Percentiles rank a stretch among this genome's conserved stretches.
These are phyloP conservation scores for Drosophila carrolli DNA, from an alignment of 1,140 invertebrate genomes.

Conservation along the genomic window DNA sequence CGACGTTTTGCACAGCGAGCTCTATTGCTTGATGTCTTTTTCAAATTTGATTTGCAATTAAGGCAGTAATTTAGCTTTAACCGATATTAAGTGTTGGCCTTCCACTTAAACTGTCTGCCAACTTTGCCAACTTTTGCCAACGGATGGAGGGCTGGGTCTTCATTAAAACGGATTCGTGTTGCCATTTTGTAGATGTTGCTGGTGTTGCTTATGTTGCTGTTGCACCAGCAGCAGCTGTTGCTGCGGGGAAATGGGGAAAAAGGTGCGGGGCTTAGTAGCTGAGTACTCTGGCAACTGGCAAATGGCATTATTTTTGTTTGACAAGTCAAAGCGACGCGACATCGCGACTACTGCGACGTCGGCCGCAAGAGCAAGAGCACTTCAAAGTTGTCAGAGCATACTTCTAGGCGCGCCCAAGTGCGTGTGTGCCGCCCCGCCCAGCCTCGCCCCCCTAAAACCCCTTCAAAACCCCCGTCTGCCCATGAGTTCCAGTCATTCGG, in stretches of 20 bases:
- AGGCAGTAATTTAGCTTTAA: conserved; percentile 47
- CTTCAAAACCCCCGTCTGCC: neutral
- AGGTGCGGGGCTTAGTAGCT: conserved; percentile 28
- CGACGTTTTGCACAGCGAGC: neutral
- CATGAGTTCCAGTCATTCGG: conserved; percentile 16
- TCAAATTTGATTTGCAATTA: conserved; percentile 52
- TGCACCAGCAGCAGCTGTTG: conserved; percentile 2
- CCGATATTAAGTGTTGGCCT: conserved; percentile 53
- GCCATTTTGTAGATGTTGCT: conserved; percentile 5
- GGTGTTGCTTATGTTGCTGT: conserved; percentile 15
- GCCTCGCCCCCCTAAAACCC: neutral
- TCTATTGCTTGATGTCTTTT: conserved; percentile 28
- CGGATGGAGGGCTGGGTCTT: conserved; percentile 18
- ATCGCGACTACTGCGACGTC: conserved; percentile 36
- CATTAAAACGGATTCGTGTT: conserved; percentile 57
- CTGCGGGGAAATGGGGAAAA: neutral
- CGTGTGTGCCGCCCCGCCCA: conserved; percentile 38
- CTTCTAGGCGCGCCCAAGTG: conserved; percentile 72
- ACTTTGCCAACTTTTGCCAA: conserved; percentile 37
- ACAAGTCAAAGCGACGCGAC: conserved; percentile 68
- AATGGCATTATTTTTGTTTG: conserved; percentile 78
- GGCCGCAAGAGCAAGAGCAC: conserved; percentile 61
- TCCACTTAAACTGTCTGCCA: conserved; percentile 51
- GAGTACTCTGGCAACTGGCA: conserved; percentile 59
- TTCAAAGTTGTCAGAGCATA: conserved; percentile 76